Evolutionary conservation across 2,888 invertebrate genomes (phyloP), one percentile per base, ranked within the genome.

Genomic region (Abrostola tripartita): DNA sequence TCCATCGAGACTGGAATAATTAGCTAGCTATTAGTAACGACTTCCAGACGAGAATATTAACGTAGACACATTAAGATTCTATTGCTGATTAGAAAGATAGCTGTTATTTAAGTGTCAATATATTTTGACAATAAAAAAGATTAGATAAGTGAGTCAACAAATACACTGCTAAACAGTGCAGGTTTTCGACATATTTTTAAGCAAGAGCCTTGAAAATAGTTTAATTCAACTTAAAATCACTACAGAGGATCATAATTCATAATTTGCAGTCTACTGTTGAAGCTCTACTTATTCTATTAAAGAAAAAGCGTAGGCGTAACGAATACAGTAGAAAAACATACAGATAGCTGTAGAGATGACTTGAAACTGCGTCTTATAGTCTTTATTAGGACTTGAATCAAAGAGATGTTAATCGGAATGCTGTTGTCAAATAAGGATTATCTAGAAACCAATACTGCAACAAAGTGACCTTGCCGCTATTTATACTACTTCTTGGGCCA

Each of bases 381-480:
- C 47, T 5, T 52, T 10, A 50, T 47, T 51, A 44, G 66, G 10
- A 44, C 50, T 56, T 56, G 55, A 53, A 42, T 54, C 63, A 54
- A 47, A 56, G n/a, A 53, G 42, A 53, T 49, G 52, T 74, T 63
- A 67, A 68, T 57, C 65, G 57, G 66, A 71, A 70, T 70, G 65
- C 60, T 63, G 54, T 59, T 55, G 65, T 72, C 74, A 76, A 77
- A 76, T 70, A 81, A 75, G 81, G 79, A 78, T 70, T 75, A 81
- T 73, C 52, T 64, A 66, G 63, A 61, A 61, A 61, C 54, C 71
- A 78, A 77, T 74, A 71, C 65, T 81, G 78, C 81, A 77, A 65
- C 83, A 77, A 79, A 74, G 66, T 83, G 88, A 86, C 92, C 92
- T 92, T 91, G 90, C 76, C 60, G 81, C 87, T 92, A 90, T 89